phyloP scores from a whole-genome alignment of 2,888 invertebrate species.

The Ornithoptera priamus region DNA sequence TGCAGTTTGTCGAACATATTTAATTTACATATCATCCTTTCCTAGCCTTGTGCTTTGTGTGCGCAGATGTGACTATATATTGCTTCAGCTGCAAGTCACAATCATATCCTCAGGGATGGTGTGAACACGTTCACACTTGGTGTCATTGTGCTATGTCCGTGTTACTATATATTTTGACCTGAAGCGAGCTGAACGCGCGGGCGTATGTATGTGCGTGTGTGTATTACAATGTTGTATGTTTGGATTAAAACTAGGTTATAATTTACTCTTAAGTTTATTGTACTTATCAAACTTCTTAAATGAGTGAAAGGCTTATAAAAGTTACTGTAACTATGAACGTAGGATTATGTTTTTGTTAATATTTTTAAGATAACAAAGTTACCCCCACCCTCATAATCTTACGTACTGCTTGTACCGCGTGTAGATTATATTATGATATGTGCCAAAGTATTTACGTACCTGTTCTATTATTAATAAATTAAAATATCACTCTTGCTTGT shows the following conservation, averaged over 20 bases:
- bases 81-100: constrained; percentile 28
- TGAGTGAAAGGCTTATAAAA: too few species aligned
- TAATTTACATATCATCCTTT: constrained; percentile 48
- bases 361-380: too few species aligned
- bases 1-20: constrained; percentile 34
- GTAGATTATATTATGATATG: neutral
- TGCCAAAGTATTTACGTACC: constrained; percentile 23
- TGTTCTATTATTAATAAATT: constrained; percentile 12
- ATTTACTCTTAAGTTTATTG: too few species aligned
- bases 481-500: constrained; percentile 1
- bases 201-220: neutral
- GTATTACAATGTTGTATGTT: neutral
- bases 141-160: neutral
- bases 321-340: too few species aligned
- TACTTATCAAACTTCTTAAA: too few species aligned
- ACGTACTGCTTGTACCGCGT: neutral
- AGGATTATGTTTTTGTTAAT: too few species aligned
- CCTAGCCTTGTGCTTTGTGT: constrained; percentile 19
- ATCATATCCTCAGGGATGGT: constrained; percentile 52
- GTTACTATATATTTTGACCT: neutral
- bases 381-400: neutral
- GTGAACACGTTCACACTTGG: neutral
- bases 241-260: too few species aligned
- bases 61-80: constrained; percentile 3
- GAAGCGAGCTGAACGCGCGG: neutral